These are phyloP conservation scores for Coremacera marginata DNA, from an alignment of 2,888 invertebrate genomes.

Conservation along the genomic window DNA sequence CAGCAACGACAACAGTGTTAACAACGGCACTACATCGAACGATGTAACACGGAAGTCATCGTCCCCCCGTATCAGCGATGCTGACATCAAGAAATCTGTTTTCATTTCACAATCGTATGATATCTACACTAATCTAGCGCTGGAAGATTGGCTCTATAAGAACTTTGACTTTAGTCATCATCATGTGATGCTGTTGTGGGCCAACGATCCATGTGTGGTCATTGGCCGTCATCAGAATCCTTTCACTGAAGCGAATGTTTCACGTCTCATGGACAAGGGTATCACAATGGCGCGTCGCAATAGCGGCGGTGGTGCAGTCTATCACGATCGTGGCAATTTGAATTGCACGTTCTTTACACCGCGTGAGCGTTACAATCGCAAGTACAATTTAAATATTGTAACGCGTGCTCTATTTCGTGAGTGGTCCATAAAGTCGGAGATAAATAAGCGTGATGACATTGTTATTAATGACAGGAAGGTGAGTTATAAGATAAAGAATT, in stretches of 20 bases:
- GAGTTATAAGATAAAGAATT: conserved; percentile 32
- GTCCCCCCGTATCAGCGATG: conserved; percentile 58
- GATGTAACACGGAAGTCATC: conserved; percentile 43
- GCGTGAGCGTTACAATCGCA: conserved; percentile 84
- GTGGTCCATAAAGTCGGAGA: conserved; percentile 82
- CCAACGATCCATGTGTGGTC: conserved; percentile 94
- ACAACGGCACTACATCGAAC: conserved; percentile 64
- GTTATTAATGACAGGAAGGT: conserved; percentile 78
- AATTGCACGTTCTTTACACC: conserved; percentile 94
- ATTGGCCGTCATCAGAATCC: conserved; percentile 98
- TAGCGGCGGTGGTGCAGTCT: conserved; percentile 97
- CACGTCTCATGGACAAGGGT: conserved; percentile 75
- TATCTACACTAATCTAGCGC: conserved; percentile 91
- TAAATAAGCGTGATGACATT: conserved; percentile 90
- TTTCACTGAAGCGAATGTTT: conserved; percentile 90
- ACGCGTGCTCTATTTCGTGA: conserved; percentile 84
- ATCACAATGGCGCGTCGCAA: conserved; percentile 88
- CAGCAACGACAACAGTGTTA: conserved; percentile 47
- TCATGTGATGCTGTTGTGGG: conserved; percentile 91
- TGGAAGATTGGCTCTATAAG: conserved; percentile 96
- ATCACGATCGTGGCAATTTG: conserved; percentile 93
- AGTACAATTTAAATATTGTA: conserved; percentile 89
- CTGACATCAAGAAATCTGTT: conserved; percentile 83
- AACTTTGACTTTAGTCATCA: conserved; percentile 86
- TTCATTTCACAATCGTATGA: conserved; percentile 93